A percentile compares a stretch with the other conserved stretches of the same genome.
Evolutionary conservation across 2,113 vertebrate genomes (phyloP).

Genomic region (Podarcis cretensis): DNA sequence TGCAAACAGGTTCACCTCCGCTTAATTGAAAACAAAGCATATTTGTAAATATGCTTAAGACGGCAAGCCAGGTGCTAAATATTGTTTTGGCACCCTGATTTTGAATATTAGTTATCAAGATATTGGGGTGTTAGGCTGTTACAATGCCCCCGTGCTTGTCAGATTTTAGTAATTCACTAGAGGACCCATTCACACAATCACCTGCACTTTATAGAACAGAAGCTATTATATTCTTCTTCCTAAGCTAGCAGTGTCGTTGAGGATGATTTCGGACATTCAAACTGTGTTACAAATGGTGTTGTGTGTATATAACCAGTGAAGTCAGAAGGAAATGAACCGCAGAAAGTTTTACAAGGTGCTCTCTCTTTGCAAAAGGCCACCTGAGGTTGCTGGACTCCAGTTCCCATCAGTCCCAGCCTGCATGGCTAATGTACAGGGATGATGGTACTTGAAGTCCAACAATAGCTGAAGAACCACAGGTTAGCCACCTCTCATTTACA

Average conservation of each 20-base stretch:
- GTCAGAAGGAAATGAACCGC: no score
- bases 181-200: neutral
- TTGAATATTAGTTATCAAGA: slow-evolving; percentile 7
- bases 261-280: neutral
- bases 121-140: neutral
- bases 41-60: slow-evolving; percentile 26
- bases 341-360: no score
- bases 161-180: neutral
- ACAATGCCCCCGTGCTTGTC: neutral
- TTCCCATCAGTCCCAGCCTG: no score
- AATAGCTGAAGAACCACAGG: no score
- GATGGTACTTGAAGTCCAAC: no score
- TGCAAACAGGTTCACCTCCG: slow-evolving; percentile 15
- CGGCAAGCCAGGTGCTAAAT: slow-evolving; percentile 8
- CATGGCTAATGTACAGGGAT: no score
- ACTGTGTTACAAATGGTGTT: neutral
- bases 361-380: no score
- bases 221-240: neutral
- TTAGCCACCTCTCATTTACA: no score
- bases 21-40: slow-evolving; percentile 40
- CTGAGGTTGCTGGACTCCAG: no score
- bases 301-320: no score
- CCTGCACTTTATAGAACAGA: neutral
- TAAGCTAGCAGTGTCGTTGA: neutral
- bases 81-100: neutral